phyloP scores from a whole-genome alignment of 1,140 invertebrate species.

The Eubasilissa regina region DNA sequence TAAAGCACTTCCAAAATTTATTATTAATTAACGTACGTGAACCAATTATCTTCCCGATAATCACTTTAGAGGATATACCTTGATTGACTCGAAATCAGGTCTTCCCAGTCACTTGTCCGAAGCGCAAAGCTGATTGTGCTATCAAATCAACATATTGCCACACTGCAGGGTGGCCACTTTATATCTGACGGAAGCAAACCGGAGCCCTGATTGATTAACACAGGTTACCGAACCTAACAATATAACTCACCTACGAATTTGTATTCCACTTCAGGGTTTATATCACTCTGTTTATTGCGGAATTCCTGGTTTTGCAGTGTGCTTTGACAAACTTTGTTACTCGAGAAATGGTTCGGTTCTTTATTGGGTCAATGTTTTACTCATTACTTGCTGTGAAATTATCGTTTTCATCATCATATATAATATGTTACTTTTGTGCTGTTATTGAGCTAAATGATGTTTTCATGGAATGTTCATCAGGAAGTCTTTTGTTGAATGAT shows the following conservation, averaged over 20 bases:
- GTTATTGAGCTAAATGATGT: too few species aligned
- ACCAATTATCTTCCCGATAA: too few species aligned
- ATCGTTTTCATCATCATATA: too few species aligned
- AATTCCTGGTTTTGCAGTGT: background rate
- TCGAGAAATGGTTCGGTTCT: too few species aligned
- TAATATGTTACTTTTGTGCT: too few species aligned
- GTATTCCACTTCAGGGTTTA: conserved; percentile 6
- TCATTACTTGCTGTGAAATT: too few species aligned
- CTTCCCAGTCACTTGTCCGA: background rate
- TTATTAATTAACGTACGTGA: too few species aligned
- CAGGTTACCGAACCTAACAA: background rate
- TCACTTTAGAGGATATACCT: background rate
- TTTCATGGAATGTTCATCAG: too few species aligned
- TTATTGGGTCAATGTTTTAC: too few species aligned
- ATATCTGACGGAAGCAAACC: conserved; percentile 47
- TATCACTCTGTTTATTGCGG: conserved; percentile 1
- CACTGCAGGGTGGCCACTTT: conserved; percentile 18
- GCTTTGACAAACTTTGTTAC: background rate
- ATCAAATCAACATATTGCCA: background rate
- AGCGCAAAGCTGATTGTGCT: conserved; percentile 1
- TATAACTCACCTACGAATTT: conserved; percentile 17
- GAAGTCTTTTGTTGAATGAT: too few species aligned
- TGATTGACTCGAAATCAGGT: background rate
- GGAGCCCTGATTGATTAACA: conserved; percentile 50
- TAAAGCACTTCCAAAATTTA: too few species aligned